phyloP scores from a whole-genome alignment of 2,797 vertebrate species.

The Takifugu ocellatus region DNA sequence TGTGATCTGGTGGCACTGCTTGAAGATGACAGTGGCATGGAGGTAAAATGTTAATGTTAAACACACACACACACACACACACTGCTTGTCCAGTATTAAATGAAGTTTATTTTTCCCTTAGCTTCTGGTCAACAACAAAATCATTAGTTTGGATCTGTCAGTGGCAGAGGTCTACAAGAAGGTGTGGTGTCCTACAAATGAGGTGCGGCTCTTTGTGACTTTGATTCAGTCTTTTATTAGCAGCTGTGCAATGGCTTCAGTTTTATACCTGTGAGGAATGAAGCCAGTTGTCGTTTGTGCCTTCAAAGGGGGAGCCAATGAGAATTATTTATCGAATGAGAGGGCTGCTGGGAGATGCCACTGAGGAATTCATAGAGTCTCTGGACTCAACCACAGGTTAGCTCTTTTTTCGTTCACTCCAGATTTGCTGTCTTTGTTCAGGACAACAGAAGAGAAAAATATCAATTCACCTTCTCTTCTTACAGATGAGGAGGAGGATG shows the following conservation, averaged over 20 bases:
- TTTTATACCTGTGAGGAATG: not conserved
- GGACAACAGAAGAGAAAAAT: not conserved
- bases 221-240: not conserved
- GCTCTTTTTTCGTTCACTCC: not conserved
- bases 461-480: not conserved
- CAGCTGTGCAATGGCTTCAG: not conserved
- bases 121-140: slow-evolving; percentile 99
- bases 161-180: slow-evolving; percentile 99
- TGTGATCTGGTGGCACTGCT: slow-evolving; percentile 98
- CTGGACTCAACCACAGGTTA: slow-evolving; percentile 96
- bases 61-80: not conserved
- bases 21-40: slow-evolving; percentile 99
- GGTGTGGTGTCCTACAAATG: slow-evolving; percentile 98
- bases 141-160: slow-evolving; percentile 95
- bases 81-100: not conserved
- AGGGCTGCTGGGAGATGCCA: slow-evolving; percentile 94
- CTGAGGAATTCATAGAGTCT: slow-evolving; percentile 97
- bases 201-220: slow-evolving; percentile 72
- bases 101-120: slow-evolving; percentile 41
- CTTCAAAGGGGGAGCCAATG: slow-evolving; percentile 92
- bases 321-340: slow-evolving; percentile 99
- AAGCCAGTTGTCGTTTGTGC: not conserved
- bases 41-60: slow-evolving; percentile 72
- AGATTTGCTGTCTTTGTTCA: not conserved
- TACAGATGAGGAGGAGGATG: slow-evolving; percentile 96